Percentiles rank a stretch among this genome's conserved stretches.
Evolutionary conservation across 2,888 invertebrate species (phyloP).

Genomic region (Meandrusa payeni): DNA sequence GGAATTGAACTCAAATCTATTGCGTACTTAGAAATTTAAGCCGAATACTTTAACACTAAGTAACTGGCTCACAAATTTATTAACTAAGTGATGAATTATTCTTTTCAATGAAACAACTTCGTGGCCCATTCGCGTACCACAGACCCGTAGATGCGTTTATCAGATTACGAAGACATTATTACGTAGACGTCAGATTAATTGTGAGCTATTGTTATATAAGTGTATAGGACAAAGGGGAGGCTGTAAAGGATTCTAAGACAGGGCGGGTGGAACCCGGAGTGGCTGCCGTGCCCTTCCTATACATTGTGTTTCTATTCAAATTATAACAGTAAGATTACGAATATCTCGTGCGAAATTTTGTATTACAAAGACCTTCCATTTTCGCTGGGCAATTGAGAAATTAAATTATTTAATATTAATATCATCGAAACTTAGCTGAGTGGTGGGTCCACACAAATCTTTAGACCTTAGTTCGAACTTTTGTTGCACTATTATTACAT

Average conservation of each 20-base stretch:
- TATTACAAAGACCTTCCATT: constrained; percentile 11
- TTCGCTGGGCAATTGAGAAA: constrained; percentile 3
- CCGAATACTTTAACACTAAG: too few species aligned
- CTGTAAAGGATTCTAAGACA: constrained; percentile 11
- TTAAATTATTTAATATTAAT: constrained; percentile 2
- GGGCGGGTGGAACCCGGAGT: not conserved
- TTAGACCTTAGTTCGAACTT: too few species aligned
- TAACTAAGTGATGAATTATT: too few species aligned
- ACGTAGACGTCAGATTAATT: constrained; percentile 21
- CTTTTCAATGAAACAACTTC: too few species aligned
- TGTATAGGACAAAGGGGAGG: constrained; percentile 13
- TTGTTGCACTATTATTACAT: too few species aligned
- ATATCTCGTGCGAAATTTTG: constrained; percentile 7
- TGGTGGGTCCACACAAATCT: too few species aligned
- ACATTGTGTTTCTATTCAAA: constrained; percentile 14
- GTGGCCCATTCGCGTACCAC: too few species aligned
- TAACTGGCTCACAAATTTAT: too few species aligned
- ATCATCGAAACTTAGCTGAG: not conserved
- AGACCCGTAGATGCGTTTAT: constrained; percentile 11
- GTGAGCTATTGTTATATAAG: constrained; percentile 12
- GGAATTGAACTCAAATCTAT: too few species aligned
- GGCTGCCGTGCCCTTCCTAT: constrained; percentile 1
- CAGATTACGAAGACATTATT: constrained; percentile 9
- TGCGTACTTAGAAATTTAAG: too few species aligned
- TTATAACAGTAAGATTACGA: constrained; percentile 17